Evolutionary conservation across 2,113 vertebrate genomes (phyloP), one percentile per base, ranked within the genome.

Genomic region (Mustelus asterias): DNA sequence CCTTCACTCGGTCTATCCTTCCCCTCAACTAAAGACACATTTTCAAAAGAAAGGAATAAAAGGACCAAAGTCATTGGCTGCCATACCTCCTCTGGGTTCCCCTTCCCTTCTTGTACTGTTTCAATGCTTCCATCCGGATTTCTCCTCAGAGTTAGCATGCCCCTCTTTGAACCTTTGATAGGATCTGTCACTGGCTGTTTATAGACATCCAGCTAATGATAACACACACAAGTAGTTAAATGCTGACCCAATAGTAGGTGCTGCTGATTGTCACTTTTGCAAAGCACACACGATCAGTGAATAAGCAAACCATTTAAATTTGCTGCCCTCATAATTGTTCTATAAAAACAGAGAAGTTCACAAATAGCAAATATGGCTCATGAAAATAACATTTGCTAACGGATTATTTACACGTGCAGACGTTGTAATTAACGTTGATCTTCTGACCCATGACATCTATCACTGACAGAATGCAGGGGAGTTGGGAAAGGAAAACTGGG

Each of bases 161-260:
- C 97, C 11, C 96, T 97, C 96, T 98, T 98, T 1, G 98, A 98
- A 63, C 96, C 96, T 96, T 98, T 98, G 96, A 97, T 97, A 0
- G 97, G 98, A 96, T 98, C 98, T 0, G 97, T 98, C 94, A 98
- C 97, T 0, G 98, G 98, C 96, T 97, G 97, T 96, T 98, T 98
- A 96, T 97, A 98, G 60, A 98, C 98, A 5, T 98, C 97, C 97
- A 97, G 97, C 98, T 98, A 48, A 65, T 44, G 16, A n/a, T 90
- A 96, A 85, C 26, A 65, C 63, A 93, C 18, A 93, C 11, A 65
- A 85, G 65, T 26, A 26, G 6, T 85, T 69, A 88, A 65, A n/a
- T 70, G 33, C 33, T 48, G 60, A 70, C 65, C 41, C 16, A 18
- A 29, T 24, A 3, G 9, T 33, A 65, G n/a, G 26, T 22, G 26